Conservation (phyloP, 1,140 invertebrate species). For the Orius laevigatus region DNA sequence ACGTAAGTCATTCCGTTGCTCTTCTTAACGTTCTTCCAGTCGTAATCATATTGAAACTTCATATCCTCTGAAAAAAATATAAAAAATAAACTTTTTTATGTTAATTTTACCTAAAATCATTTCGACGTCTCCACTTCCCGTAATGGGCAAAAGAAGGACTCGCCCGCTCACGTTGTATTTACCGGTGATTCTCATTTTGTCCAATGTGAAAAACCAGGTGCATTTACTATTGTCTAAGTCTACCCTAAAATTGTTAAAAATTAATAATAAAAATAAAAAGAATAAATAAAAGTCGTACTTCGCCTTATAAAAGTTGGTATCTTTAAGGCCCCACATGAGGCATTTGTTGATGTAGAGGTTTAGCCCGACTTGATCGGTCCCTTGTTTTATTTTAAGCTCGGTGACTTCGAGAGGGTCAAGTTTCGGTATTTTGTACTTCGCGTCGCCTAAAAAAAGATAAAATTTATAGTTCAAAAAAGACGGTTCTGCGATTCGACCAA, state of each 20-base stretch:
- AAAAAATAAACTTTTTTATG: not conserved
- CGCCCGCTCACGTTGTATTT: conserved; percentile 50
- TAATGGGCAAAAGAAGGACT: conserved; percentile 48
- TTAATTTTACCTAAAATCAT: conserved; percentile 44
- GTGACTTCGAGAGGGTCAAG: conserved; percentile 22
- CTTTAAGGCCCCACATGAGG: conserved; percentile 19
- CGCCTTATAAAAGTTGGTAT: conserved; percentile 19
- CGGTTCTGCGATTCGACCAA: too few species aligned
- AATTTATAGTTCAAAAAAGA: not conserved
- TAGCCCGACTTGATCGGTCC: conserved; percentile 22
- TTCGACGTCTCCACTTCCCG: conserved; percentile 47
- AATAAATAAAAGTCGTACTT: conserved; percentile 16
- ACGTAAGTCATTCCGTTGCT: conserved; percentile 21
- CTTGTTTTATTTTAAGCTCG: conserved; percentile 20
- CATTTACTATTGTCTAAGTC: conserved; percentile 19
- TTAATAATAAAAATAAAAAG: not conserved
- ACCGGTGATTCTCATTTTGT: conserved; percentile 31
- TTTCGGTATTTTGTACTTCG: conserved; percentile 22
- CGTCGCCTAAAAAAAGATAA: conserved; percentile 19
- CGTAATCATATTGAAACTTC: conserved; percentile 19
- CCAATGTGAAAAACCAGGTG: conserved; percentile 23
- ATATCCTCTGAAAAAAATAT: conserved; percentile 19
- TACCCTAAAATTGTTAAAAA: conserved; percentile 15
- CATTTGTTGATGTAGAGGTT: conserved; percentile 19
- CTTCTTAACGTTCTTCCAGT: conserved; percentile 17